Conservation (phyloP, 2,113 vertebrate genomes). For the Aegotheles bennettii region DNA sequence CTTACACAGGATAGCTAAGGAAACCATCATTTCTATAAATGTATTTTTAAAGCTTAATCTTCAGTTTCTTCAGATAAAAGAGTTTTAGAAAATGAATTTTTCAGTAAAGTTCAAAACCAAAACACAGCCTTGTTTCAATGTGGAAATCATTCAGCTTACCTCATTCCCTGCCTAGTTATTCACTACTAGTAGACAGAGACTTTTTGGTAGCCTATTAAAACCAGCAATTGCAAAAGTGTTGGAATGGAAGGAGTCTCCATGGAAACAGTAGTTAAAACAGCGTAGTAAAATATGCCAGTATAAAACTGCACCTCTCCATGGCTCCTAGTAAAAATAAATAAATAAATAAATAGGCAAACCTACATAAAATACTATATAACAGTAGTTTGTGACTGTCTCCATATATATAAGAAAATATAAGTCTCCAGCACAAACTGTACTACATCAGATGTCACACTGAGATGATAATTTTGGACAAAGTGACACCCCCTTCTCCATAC, state of each 20-base stretch:
- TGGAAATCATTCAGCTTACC: background rate
- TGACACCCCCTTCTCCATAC: rapidly evolving
- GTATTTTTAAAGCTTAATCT: background rate
- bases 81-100: background rate
- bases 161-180: background rate
- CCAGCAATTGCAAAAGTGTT: background rate
- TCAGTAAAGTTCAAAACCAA: background rate
- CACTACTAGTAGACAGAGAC: background rate
- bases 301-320: background rate
- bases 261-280: background rate
- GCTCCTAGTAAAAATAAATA: background rate
- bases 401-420: too few species aligned
- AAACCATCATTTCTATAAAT: background rate
- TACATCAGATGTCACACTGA: background rate
- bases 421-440: background rate
- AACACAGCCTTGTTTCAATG: background rate
- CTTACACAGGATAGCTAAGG: background rate
- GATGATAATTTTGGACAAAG: background rate
- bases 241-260: background rate
- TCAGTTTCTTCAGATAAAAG: background rate
- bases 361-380: background rate
- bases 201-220: background rate
- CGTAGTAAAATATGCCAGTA: background rate
- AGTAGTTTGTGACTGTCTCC: background rate
- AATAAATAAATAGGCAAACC: background rate